Conservation (phyloP, 2,888 invertebrate species). For the Chironomus riparius region DNA sequence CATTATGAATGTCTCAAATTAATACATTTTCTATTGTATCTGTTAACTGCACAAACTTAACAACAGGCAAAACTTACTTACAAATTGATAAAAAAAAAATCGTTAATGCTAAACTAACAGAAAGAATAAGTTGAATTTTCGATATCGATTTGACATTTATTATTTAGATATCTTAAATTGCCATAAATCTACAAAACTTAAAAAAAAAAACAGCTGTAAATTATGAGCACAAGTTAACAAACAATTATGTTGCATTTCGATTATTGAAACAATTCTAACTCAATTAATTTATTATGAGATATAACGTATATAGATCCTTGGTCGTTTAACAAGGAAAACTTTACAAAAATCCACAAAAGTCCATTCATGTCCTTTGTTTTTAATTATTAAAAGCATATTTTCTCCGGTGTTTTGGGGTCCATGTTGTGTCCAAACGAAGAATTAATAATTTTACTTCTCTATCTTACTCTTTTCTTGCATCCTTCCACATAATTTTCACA, state of each 20-base stretch:
- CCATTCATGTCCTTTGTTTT: too few species aligned
- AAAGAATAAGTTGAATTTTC: too few species aligned
- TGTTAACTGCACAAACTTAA: too few species aligned
- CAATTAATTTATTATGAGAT: too few species aligned
- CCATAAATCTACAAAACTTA: not conserved
- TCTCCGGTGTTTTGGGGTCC: not conserved
- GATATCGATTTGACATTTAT: not conserved
- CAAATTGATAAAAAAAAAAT: too few species aligned
- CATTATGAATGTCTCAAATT: too few species aligned
- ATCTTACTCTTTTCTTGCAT: not conserved
- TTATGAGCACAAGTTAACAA: constrained; percentile 2
- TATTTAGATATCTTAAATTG: not conserved
- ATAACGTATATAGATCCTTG: too few species aligned
- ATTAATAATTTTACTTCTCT: not conserved
- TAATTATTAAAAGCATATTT: not conserved
- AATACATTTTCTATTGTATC: too few species aligned
- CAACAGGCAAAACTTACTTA: too few species aligned
- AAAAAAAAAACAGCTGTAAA: not conserved
- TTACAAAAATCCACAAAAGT: too few species aligned
- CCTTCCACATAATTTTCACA: not conserved
- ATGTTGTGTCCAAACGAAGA: not conserved
- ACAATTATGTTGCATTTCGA: not conserved
- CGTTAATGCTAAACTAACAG: too few species aligned
- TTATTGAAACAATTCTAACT: not conserved
- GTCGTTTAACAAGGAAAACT: too few species aligned